Percentiles rank a stretch among this genome's conserved stretches.
These are phyloP conservation scores for Eubucco bourcierii DNA, from an alignment of 2,113 vertebrate species.

Conservation along the genomic window DNA sequence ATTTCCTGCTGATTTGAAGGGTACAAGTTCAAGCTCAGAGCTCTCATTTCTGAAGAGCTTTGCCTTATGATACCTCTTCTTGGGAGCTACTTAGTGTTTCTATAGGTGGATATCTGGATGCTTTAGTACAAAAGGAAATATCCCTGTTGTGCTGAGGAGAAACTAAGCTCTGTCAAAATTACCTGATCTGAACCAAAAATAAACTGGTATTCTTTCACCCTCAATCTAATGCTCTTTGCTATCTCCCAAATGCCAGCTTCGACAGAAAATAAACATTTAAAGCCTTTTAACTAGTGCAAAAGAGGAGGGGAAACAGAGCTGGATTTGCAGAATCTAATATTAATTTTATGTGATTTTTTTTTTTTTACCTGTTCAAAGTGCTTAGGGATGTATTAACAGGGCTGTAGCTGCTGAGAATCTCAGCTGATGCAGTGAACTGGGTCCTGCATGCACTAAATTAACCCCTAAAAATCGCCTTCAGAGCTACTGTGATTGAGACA, in stretches of 20 bases:
- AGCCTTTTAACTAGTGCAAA: background rate
- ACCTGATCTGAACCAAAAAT: background rate
- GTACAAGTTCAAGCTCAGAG: background rate
- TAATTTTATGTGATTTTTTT: slow-evolving; percentile 26
- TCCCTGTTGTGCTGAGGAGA: background rate
- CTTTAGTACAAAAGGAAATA: background rate
- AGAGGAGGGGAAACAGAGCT: background rate
- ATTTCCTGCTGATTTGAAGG: background rate
- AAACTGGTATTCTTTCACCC: background rate
- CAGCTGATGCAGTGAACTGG: background rate
- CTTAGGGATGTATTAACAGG: background rate
- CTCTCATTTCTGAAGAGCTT: background rate
- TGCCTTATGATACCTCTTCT: background rate
- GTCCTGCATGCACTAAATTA: background rate
- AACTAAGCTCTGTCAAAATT: background rate
- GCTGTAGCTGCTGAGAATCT: background rate
- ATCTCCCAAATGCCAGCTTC: background rate
- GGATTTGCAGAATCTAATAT: background rate
- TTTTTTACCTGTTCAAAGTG: background rate
- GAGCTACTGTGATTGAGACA: background rate
- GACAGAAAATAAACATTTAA: background rate
- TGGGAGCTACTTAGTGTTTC: background rate
- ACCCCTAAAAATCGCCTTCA: background rate
- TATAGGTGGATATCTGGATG: background rate
- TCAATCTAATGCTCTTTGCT: background rate